Base-by-base conservation (phyloP, 2,113 vertebrate species). In the Cinclus cinclus region DNA sequence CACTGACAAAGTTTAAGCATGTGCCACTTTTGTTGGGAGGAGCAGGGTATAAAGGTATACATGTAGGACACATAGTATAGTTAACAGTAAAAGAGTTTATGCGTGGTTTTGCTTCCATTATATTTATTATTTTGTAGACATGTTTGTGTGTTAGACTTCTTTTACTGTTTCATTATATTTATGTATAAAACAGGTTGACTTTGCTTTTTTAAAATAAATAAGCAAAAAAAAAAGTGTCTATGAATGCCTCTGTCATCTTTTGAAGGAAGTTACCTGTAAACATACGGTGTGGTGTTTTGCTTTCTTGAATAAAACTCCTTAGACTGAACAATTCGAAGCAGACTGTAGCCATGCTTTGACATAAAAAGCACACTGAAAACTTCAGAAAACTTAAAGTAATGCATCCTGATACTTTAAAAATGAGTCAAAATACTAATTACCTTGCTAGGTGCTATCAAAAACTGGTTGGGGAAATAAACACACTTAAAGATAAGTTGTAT, bases 191-290 rank as follows among this genome's bases (percentile, higher is more conserved):
- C 95, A 98, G 97, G 96, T 98, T 98, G 97, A 97, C 92, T 96
- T 95, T 97, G 96, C 96, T 98, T 98, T 98, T 97, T 96, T 94
- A 95, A 97, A 98, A 98, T 98, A 98, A 98, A 98, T 98, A 97
- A 98, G 97, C 95, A 97, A 96, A 97, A 98, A 96, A 97, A 98
- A 98, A 97, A 97, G 95, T 97, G 91, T 98, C 97, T 97, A 91
- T 97, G 88, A 98, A 97, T 94, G 98, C 96, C 98, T 98, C 96
- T 98, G 98, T 98, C 98, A 98, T 98, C 98, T 98, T 98, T 98
- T 98, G 92, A 96, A 97, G 96, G 95, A 97, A 97, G 88, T 80
- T 85, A 80, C 89, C n/a, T 53, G 16, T 93, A 88, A 76, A 86
- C 41, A 89, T 76, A 37, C 46, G 41, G 39, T 88, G n/a, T 33